Conservation (phyloP, 2,113 vertebrate genomes). For the Brachyistius frenatus region DNA sequence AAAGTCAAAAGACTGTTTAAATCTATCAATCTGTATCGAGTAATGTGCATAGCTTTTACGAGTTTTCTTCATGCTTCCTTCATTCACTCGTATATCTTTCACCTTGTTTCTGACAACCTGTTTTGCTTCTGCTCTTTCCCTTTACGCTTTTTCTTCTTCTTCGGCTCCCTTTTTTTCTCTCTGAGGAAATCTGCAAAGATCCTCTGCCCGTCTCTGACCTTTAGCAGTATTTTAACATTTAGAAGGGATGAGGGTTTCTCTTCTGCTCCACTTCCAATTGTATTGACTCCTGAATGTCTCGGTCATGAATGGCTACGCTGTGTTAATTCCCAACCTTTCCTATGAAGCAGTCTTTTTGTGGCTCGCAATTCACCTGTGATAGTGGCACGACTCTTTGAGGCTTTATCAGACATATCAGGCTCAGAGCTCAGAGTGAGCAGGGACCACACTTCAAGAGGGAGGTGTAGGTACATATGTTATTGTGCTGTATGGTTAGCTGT, state of each 20-base stretch:
- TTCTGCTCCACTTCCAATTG: slow-evolving; percentile 19
- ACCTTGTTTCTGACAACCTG: slow-evolving; percentile 2
- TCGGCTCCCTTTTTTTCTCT: background rate
- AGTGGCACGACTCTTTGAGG: slow-evolving; percentile 20
- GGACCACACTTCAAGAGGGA: background rate
- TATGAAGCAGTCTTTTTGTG: slow-evolving; percentile 30
- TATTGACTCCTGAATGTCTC: slow-evolving; percentile 16
- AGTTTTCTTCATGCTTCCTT: slow-evolving; percentile 5
- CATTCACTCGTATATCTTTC: background rate
- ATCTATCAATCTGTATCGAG: background rate
- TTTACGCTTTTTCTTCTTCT: background rate
- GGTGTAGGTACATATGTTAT: background rate
- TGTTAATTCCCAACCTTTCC: slow-evolving; percentile 23
- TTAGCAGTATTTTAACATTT: slow-evolving; percentile 56
- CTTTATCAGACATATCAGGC: slow-evolving; percentile 25
- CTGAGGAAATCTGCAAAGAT: slow-evolving; percentile 4
- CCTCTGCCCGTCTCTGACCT: slow-evolving; percentile 40
- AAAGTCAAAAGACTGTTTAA: slow-evolving; percentile 12
- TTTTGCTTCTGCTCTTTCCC: background rate
- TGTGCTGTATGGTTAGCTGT: background rate
- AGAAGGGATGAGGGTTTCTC: slow-evolving; percentile 9
- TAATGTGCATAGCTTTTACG: background rate
- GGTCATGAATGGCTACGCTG: slow-evolving; percentile 21
- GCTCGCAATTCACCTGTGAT: slow-evolving; percentile 39
- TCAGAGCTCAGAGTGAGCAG: background rate